These are phyloP conservation scores for Bathybates hornii DNA, from an alignment of 2,113 vertebrate species.

Conservation along the genomic window DNA sequence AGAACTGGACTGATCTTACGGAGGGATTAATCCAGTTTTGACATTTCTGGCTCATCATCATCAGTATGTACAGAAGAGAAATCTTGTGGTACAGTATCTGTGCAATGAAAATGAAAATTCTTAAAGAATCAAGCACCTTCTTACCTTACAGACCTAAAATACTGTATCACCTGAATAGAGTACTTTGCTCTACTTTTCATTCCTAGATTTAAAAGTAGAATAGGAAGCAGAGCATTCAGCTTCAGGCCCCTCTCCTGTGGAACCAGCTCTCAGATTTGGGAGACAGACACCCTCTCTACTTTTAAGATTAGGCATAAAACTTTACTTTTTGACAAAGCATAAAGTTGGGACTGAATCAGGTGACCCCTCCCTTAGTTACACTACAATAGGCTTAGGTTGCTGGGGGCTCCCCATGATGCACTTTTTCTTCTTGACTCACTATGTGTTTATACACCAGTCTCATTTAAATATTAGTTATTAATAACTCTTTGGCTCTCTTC, in stretches of 20 bases:
- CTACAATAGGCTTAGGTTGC: not conserved
- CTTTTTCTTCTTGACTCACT: not conserved
- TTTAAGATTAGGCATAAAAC: too few relatives aligned
- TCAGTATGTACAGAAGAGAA: not conserved
- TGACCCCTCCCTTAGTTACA: not conserved
- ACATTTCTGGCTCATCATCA: not conserved
- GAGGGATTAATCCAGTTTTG: not conserved
- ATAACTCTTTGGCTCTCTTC: not conserved
- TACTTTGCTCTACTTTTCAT: not conserved
- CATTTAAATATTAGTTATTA: not conserved
- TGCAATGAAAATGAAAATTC: not conserved
- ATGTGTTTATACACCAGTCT: not conserved
- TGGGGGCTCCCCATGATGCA: not conserved
- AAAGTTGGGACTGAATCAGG: not conserved
- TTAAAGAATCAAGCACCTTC: not conserved
- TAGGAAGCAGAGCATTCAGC: not conserved
- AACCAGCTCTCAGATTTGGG: not conserved
- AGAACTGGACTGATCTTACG: not conserved
- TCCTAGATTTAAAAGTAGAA: not conserved
- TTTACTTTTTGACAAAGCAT: not conserved
- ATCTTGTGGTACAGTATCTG: not conserved
- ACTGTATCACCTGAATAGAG: not conserved
- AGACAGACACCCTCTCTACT: not conserved
- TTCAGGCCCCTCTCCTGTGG: not conserved
- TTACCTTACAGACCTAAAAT: not conserved